Evolutionary conservation across 2,797 vertebrate species (phyloP).

Genomic region (Falco rusticolus): DNA sequence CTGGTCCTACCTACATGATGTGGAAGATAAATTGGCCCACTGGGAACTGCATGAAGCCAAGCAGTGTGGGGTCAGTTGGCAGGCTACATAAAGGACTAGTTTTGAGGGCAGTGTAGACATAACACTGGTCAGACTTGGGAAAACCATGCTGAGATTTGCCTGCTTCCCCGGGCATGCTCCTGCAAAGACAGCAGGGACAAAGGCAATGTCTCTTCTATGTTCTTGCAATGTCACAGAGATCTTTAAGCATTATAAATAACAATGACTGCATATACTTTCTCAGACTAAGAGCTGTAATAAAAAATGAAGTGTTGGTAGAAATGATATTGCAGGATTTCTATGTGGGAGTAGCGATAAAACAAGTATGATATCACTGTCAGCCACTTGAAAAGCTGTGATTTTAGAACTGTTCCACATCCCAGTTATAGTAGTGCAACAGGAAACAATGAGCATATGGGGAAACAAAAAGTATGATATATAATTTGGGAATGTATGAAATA

Average conservation of each 20-base stretch:
- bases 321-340: neutral
- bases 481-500: neutral
- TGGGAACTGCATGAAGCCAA: neutral
- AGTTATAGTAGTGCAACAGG: neutral
- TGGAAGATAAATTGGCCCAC: neutral
- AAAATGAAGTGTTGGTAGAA: neutral
- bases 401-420: neutral
- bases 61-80: neutral
- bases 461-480: neutral
- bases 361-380: neutral
- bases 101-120: neutral
- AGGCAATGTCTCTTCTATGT: neutral
- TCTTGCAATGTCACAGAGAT: neutral
- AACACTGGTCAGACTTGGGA: neutral
- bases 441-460: slow-evolving; percentile 42
- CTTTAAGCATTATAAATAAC: neutral
- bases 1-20: neutral
- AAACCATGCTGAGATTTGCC: neutral
- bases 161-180: neutral
- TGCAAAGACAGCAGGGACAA: neutral
- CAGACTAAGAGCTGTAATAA: neutral
- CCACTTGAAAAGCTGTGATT: slow-evolving; percentile 22
- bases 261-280: neutral
- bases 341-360: neutral
- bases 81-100: neutral